These are phyloP conservation scores for Palloptera scutellata DNA, from an alignment of 2,888 invertebrate species.

Conservation along the genomic window DNA sequence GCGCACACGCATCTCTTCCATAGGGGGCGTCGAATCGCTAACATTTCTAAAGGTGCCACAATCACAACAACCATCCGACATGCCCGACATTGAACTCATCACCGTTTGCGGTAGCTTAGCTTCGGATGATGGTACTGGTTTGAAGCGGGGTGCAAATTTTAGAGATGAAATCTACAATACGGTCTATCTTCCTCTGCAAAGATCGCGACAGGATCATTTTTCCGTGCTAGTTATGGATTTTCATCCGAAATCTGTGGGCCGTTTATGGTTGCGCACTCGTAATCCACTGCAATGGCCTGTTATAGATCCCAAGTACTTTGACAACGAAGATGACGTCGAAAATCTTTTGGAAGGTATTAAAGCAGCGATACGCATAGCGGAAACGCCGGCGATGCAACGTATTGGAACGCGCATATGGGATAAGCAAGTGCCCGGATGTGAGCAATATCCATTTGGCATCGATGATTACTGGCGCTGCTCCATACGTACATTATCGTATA, in stretches of 20 bases:
- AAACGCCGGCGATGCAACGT: conserved; percentile 68
- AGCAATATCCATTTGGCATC: conserved; percentile 64
- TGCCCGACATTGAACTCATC: conserved; percentile 74
- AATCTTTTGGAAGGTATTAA: conserved; percentile 71
- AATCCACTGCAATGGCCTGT: conserved; percentile 79
- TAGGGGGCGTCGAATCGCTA: conserved; percentile 70
- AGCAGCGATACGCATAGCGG: conserved; percentile 67
- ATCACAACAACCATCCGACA: conserved; percentile 53
- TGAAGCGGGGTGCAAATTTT: conserved; percentile 67
- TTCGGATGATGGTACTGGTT: conserved; percentile 67
- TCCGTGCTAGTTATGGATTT: conserved; percentile 72
- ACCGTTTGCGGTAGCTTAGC: conserved; percentile 70
- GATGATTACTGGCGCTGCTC: conserved; percentile 77
- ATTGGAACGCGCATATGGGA: conserved; percentile 67
- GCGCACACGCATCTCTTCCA: conserved; percentile 68
- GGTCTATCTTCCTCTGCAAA: conserved; percentile 62
- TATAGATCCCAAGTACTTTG: conserved; percentile 83
- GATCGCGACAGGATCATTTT: conserved; percentile 68
- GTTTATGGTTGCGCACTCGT: conserved; percentile 71
- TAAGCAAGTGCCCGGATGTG: conserved; percentile 67
- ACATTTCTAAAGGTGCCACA: conserved; percentile 70
- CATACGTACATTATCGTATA: conserved; percentile 67
- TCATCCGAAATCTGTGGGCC: conserved; percentile 77
- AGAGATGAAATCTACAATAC: conserved; percentile 66
- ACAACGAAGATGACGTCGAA: conserved; percentile 71